A percentile compares a stretch with the other conserved stretches of the same genome.
Evolutionary conservation across 2,888 invertebrate species (phyloP).

Genomic region (Gortyna flavago): DNA sequence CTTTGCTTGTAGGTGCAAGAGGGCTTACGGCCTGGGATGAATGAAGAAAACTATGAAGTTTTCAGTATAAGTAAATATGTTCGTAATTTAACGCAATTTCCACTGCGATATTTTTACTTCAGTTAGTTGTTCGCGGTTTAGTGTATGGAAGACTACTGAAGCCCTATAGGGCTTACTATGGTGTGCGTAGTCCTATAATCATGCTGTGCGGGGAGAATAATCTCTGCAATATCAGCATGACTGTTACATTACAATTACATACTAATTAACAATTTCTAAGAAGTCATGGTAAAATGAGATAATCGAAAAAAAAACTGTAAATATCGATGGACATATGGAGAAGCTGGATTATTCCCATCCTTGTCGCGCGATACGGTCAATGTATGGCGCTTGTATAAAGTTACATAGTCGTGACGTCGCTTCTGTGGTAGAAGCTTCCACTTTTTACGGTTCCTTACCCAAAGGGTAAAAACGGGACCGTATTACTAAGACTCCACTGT

Average conservation of each 20-base stretch:
- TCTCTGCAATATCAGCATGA: conserved; percentile 13
- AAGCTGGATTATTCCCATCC: too few species aligned
- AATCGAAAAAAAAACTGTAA: too few species aligned
- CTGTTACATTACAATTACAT: background rate
- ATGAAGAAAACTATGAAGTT: background rate
- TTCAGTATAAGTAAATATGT: background rate
- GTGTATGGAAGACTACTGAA: background rate
- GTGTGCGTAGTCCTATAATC: background rate
- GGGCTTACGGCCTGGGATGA: background rate
- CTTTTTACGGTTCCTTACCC: too few species aligned
- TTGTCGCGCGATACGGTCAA: background rate
- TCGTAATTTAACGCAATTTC: background rate
- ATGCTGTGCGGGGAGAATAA: background rate
- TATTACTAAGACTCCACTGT: too few species aligned
- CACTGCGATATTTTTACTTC: background rate
- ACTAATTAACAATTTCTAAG: too few species aligned
- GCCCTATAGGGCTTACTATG: background rate
- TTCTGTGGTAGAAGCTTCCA: background rate
- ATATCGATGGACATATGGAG: too few species aligned
- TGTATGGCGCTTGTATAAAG: background rate
- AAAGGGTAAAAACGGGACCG: too few species aligned
- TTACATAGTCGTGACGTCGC: background rate
- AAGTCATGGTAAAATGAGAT: too few species aligned
- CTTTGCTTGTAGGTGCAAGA: background rate
- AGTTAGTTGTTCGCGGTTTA: background rate